These are phyloP conservation scores for Ceratoteleas bidentatus DNA, from an alignment of 1,140 invertebrate genomes.

Conservation along the genomic window DNA sequence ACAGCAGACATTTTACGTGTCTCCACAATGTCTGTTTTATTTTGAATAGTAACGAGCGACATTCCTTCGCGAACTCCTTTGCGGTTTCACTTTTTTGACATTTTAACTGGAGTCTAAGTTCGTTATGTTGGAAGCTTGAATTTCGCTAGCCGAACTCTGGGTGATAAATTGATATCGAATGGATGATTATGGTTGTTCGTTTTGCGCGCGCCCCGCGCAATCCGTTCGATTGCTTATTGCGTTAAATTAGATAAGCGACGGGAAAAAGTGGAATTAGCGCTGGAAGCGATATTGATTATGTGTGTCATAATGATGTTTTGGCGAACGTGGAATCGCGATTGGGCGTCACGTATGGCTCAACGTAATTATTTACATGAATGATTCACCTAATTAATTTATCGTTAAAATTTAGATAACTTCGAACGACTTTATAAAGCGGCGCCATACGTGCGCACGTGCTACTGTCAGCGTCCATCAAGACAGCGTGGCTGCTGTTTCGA, in stretches of 20 bases:
- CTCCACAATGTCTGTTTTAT: no score
- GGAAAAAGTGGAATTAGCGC: slow-evolving; percentile 17
- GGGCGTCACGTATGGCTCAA: slow-evolving; percentile 10
- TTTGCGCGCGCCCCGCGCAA: no score
- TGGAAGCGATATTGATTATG: slow-evolving; percentile 28
- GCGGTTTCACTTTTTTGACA: no score
- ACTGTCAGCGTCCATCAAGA: not conserved
- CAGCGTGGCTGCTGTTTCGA: no score
- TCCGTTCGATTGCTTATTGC: not conserved
- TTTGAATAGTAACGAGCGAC: no score
- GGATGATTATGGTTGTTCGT: no score
- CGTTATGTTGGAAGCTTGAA: no score
- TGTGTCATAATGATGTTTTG: slow-evolving; percentile 31
- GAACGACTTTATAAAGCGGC: slow-evolving; percentile 4
- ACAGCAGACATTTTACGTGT: no score
- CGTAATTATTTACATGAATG: slow-evolving; percentile 27
- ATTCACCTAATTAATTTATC: slow-evolving; percentile 39
- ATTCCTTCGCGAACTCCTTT: no score
- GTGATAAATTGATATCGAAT: no score
- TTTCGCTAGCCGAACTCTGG: no score
- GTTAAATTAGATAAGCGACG: slow-evolving; percentile 5
- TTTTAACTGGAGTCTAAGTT: no score
- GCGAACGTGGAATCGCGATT: slow-evolving; percentile 25
- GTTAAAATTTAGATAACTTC: slow-evolving; percentile 40
- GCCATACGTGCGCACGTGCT: not conserved